Base-by-base conservation (phyloP, 2,888 invertebrate species). In the Listrodromus nycthemerus region DNA sequence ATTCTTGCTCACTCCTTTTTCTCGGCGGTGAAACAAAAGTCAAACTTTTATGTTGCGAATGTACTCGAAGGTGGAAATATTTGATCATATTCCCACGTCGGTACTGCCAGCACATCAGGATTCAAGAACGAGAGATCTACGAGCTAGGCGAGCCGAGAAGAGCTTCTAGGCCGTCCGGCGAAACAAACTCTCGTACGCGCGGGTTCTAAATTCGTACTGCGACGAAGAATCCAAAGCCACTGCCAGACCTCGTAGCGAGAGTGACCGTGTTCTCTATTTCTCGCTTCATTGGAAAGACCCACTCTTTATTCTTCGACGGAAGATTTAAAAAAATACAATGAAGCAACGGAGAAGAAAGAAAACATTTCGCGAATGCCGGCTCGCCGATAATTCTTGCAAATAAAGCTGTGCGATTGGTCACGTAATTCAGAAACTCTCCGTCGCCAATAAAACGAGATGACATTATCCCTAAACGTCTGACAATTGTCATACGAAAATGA, bases 161-260 rank as follows among this genome's bases (percentile, higher is more conserved):
- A 69, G 65, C 50, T 80, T 78, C 75, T 78, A 80, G 82, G 82
- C 82, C 78, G 79, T 37, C 41, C 48, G 65, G 66, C 50, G 69
- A 73, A 67, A 63, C 50, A 69, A 71, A 71, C 48, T 55, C 48
- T 55, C 45, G 50, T 71, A 70, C 63, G 30, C 58, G 58, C 58
- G 30, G 82, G 83, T 86, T 88, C 87, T 91, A 91, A 90, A 90
- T 89, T 88, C 86, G 89, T 87, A 87, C 82, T 82, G 65, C 61
- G 87, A 79, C 73, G 52, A 86, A 86, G 88, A 90, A 90, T 90
- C 87, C 77, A 77, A 86, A 85, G 84, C 70, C 87, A 82, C 78
- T 90, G 90, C 89, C 91, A 90, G 87, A 78, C 84, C 86, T 87
- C 89, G 87, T 86, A 78, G 76, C 67, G 50, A 63, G 67, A 73